phyloP scores from a whole-genome alignment of 1,140 invertebrate genomes.

The Diprion similis region DNA sequence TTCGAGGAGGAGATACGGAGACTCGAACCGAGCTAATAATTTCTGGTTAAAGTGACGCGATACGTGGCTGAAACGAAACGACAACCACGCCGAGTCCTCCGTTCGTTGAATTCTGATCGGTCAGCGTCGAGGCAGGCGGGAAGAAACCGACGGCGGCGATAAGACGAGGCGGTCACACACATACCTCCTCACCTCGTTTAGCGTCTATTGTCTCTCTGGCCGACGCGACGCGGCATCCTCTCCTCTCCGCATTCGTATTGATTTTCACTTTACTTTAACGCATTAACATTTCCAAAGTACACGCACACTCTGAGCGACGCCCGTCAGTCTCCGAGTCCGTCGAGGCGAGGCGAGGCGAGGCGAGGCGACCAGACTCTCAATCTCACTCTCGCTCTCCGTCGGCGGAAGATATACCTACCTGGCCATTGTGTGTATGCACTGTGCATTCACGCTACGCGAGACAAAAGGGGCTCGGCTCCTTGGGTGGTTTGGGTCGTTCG shows the following conservation, averaged over 20 bases:
- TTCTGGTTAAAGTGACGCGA: too few relatives aligned
- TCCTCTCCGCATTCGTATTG: not conserved
- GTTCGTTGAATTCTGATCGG: too few relatives aligned
- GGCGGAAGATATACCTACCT: slow-evolving; percentile 3
- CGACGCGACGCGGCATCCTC: not conserved
- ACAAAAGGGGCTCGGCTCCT: slow-evolving; percentile 53
- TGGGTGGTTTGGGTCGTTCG: slow-evolving; percentile 44
- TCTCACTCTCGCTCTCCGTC: slow-evolving; percentile 6
- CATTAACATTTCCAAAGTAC: slow-evolving; percentile 6
- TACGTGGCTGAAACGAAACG: too few relatives aligned
- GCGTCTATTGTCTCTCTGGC: not conserved
- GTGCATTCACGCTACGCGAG: slow-evolving; percentile 48
- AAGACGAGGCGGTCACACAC: not conserved
- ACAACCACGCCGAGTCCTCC: too few relatives aligned
- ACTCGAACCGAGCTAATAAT: too few relatives aligned
- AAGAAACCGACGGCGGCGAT: too few relatives aligned
- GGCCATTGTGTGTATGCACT: slow-evolving; percentile 48
- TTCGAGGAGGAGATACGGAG: too few relatives aligned
- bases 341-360: not conserved
- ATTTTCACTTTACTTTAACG: slow-evolving; percentile 6
- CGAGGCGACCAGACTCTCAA: not conserved
- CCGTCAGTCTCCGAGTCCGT: slow-evolving; percentile 1
- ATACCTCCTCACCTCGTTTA: not conserved
- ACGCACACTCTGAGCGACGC: not conserved
- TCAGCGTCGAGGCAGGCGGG: too few relatives aligned